Conservation (phyloP, 2,888 invertebrate genomes). For the Drepanosiphum platanoidis region DNA sequence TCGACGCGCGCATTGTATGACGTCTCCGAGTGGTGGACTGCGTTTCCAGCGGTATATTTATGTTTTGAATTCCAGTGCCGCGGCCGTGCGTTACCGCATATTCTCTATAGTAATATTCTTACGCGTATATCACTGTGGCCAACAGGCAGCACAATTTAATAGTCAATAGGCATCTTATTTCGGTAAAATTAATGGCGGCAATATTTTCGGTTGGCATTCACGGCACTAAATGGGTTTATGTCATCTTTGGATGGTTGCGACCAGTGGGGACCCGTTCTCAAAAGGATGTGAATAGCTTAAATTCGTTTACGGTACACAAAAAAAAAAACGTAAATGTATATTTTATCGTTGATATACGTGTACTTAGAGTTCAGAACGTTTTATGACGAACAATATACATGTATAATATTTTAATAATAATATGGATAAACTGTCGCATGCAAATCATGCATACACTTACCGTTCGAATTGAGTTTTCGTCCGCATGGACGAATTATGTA, state of each 20-base stretch:
- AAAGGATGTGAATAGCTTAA: slow-evolving; percentile 2
- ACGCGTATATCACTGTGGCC: neutral
- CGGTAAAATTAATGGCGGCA: slow-evolving; percentile 21
- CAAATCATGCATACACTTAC: too few species aligned
- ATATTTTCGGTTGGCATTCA: slow-evolving; percentile 17
- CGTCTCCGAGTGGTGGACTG: neutral
- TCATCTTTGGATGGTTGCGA: neutral
- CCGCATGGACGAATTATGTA: neutral
- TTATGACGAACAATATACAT: neutral
- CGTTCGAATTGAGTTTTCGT: neutral
- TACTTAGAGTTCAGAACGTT: slow-evolving; percentile 2
- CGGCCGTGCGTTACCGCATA: neutral
- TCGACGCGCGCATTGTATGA: neutral
- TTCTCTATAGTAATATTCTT: neutral
- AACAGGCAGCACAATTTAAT: neutral
- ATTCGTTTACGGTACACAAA: neutral
- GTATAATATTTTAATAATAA: neutral
- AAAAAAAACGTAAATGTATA: slow-evolving; percentile 11
- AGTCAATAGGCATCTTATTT: neutral
- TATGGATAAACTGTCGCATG: neutral
- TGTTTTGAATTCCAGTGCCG: too few species aligned
- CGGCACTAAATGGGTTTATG: neutral
- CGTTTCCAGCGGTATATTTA: neutral
- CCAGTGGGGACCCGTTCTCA: neutral
- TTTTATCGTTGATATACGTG: slow-evolving; percentile 14